Evolutionary conservation across 2,797 vertebrate species (phyloP), one percentile per base, ranked within the genome.

Genomic region (Anguilla marmorata): DNA sequence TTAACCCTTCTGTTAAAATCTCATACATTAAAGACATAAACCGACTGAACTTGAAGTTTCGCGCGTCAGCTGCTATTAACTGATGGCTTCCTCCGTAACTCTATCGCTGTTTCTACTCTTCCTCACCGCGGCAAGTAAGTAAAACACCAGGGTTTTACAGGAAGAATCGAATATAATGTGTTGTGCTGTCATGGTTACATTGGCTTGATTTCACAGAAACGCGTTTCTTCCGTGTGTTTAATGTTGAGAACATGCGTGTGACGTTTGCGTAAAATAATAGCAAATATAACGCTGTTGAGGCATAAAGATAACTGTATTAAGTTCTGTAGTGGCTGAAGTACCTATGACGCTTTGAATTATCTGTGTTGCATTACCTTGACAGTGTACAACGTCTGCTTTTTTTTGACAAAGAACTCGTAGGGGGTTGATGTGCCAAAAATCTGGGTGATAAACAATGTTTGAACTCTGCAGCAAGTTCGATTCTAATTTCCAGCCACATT

Each of bases 71-170:
- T 87, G 84, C 14, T 30, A n/a, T 85, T 88, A 90, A 92, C 85
- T 85, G 79, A 94, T 95, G 94, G 90, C 90, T 84, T 63, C 83
- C 27, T 21, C 84, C 79, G 90, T n/a, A 90, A 90, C 86, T 63
- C 74, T 89, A 24, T 89, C 88, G 0, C 91, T 95, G 69, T 88
- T 93, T 89, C 87, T 95, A 83, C 87, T 91, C 88, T 84, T 92
- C 19, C 88, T 94, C 86, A 93, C 89, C 88, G 60, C 93, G 72
- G 87, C 92, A 91, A 88, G 95, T 96, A 88, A 94, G 94, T 93
- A 86, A 2, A 82, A 76, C 33, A 7, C 66, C 24, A n/a, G 9
- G 52, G 21, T 24, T 48, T 50, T 69, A 27, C 11, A 8, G n/a
- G 50, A 63, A 24, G 12, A 76, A 76, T 9, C 2, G 33, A 33